Base-by-base conservation (phyloP, 1,140 invertebrate genomes). In the Notospermus geniculatus region DNA sequence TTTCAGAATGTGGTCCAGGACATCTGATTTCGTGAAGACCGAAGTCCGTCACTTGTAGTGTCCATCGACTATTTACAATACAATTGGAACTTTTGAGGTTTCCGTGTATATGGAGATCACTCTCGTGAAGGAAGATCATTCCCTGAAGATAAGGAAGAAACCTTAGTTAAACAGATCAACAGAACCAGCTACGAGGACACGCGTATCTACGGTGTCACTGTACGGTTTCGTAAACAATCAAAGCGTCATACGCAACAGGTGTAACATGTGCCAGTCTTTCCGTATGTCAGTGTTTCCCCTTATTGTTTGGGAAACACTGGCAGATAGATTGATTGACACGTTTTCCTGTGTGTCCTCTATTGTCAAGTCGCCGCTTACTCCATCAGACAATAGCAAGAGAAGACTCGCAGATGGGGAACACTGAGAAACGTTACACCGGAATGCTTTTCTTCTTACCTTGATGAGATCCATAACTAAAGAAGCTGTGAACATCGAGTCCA, bases 51-150 rank as follows among this genome's bases (percentile, higher is more conserved):
- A 98, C 88, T 85, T 95, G 88, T 25, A 97, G 85, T 79, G 95
- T 92, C 93, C 94, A 98, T 41, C 95, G 86, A 68, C 91, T 93
- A 50, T 91, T 95, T 25, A 97, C 91, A 57, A 96, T 90, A 66
- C 85, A 86, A 84, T 97, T 97, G 63, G 93, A 95, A 66, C 92
- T 95, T 83, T 97, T 98, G 67, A 98, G 87, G 86, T 97, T 97
- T 69, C 95, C 95, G 75, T 96, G 93, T 83, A 97, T 94, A 80
- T 87, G 91, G 76, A 97, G 83, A 68, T 86, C 84, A 80, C 91
- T 90, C 67, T 90, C 88, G 79, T 98, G 95, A 77, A 98, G 88
- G 83, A 93, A 97, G 70, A 90, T 86, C 92, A 98, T 95, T 78
- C 92, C 93, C 92, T 95, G 81, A 19, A 66, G 60, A 56, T n/a